Evolutionary conservation across 2,113 vertebrate genomes (phyloP).

Genomic region (Cheirogaleus medius): DNA sequence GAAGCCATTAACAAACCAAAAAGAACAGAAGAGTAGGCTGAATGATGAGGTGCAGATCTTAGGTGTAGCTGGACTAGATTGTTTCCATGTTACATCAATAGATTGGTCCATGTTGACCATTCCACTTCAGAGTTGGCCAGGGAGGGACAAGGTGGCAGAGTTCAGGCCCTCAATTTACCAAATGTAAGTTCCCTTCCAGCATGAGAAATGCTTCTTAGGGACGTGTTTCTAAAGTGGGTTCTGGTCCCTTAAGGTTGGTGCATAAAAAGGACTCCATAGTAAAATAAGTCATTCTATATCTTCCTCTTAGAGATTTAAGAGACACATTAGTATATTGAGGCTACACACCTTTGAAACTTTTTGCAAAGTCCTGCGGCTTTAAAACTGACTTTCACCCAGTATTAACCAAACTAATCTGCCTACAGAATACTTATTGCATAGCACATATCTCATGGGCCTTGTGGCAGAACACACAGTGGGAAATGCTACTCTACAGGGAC

Average conservation of each 20-base stretch:
- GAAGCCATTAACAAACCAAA: not conserved
- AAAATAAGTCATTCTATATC: not conserved
- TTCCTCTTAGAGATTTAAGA: not conserved
- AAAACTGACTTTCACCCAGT: not conserved
- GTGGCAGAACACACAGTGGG: not conserved
- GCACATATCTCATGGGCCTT: not conserved
- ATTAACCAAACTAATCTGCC: not conserved
- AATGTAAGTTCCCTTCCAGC: not conserved
- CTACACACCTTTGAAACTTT: not conserved
- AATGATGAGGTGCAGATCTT: not conserved
- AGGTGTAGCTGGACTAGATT: not conserved
- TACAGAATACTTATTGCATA: not conserved
- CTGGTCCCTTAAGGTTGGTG: not conserved
- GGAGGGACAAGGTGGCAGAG: not conserved
- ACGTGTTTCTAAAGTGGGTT: not conserved
- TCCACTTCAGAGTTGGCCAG: not conserved
- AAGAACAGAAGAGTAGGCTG: not conserved
- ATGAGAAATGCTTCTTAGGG: not conserved
- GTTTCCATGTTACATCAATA: not conserved
- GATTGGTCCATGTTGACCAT: not conserved
- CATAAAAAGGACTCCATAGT: not conserved
- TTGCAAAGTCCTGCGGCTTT: not conserved
- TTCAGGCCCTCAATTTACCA: not conserved
- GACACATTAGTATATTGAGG: not conserved
- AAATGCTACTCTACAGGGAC: not conserved